Evolutionary conservation across 1,140 invertebrate genomes (phyloP).

Genomic region (Hycleus phaleratus): DNA sequence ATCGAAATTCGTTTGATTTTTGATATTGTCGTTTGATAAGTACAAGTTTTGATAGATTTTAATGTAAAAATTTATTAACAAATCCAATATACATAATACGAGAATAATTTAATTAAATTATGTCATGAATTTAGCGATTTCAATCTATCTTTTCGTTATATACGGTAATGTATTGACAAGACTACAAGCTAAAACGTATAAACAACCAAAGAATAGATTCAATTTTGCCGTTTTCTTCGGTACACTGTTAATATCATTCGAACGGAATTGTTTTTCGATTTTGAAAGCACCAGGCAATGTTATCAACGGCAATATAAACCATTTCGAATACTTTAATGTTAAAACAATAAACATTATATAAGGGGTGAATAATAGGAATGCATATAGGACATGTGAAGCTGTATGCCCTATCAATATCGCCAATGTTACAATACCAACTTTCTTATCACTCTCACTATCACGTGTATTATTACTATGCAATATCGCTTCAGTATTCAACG

Average conservation of each 20-base stretch:
- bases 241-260: constrained; percentile 66
- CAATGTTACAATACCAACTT: constrained; percentile 83
- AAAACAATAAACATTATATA: constrained; percentile 84
- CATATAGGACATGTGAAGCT: constrained; percentile 84
- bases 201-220: constrained; percentile 84
- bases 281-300: constrained; percentile 82
- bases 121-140: constrained; percentile 11
- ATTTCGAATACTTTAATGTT: constrained; percentile 72
- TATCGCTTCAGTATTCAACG: constrained; percentile 91
- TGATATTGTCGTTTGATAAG: too few species aligned
- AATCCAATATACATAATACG: not conserved
- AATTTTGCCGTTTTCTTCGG: constrained; percentile 83
- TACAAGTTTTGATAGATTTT: too few species aligned
- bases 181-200: constrained; percentile 75
- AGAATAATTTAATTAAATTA: constrained; percentile 25
- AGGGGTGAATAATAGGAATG: constrained; percentile 82
- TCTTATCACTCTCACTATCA: constrained; percentile 76
- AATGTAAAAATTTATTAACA: constrained; percentile 1
- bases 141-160: constrained; percentile 35
- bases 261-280: constrained; percentile 83
- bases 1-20: too few species aligned
- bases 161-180: constrained; percentile 53
- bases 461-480: constrained; percentile 91
- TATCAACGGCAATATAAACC: constrained; percentile 81
- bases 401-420: constrained; percentile 89